A percentile compares a stretch with the other conserved stretches of the same genome.
Evolutionary conservation across 2,113 vertebrate species (phyloP).

Genomic region (Eleginops maclovinus): DNA sequence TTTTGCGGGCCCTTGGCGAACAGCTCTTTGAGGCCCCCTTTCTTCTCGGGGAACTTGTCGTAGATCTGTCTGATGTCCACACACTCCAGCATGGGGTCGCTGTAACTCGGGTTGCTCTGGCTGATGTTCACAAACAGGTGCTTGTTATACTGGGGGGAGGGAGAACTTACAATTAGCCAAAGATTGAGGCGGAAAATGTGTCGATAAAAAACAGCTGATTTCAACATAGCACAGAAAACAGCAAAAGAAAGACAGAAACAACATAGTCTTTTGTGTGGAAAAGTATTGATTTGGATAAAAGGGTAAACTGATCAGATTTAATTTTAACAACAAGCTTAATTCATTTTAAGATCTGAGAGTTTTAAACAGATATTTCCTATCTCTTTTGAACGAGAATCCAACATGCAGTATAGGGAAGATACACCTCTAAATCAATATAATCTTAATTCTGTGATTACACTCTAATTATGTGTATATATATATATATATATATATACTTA

Average conservation of each 20-base stretch:
- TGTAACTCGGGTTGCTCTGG: slow-evolving; percentile 94
- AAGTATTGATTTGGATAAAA: too few species aligned
- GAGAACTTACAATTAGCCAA: background rate
- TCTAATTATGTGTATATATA: too few species aligned
- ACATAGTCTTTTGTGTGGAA: background rate
- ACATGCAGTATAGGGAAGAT: background rate
- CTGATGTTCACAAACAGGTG: slow-evolving; percentile 98
- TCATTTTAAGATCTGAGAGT: too few species aligned
- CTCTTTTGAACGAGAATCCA: background rate
- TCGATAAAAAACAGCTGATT: background rate
- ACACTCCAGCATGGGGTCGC: slow-evolving; percentile 94
- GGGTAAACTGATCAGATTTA: too few species aligned
- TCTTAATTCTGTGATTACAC: too few species aligned
- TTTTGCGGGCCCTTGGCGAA: slow-evolving; percentile 96
- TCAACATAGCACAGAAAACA: background rate
- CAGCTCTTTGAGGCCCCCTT: slow-evolving; percentile 97
- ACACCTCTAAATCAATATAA: too few species aligned
- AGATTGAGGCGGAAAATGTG: background rate
- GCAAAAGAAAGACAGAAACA: background rate
- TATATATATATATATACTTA: too few species aligned
- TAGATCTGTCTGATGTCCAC: slow-evolving; percentile 99
- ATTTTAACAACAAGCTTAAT: too few species aligned
- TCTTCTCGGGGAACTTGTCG: slow-evolving; percentile 99
- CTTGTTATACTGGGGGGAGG: slow-evolving; percentile 91
- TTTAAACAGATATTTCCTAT: background rate